phyloP scores from a whole-genome alignment of 2,888 invertebrate genomes.

The Clusia tigrina region DNA sequence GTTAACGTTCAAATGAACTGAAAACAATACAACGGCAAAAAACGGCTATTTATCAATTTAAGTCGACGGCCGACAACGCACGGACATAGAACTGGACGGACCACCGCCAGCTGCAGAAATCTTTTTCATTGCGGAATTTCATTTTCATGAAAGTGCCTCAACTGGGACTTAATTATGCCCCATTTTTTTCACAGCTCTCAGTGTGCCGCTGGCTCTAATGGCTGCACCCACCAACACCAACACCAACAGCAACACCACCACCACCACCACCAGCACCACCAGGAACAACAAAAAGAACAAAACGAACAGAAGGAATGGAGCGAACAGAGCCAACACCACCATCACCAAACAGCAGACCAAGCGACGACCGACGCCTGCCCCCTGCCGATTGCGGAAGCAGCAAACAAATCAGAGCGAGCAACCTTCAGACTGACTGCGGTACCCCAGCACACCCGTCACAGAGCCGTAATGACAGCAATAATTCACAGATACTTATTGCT shows the following conservation, averaged over 20 bases:
- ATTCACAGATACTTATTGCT: constrained; percentile 61
- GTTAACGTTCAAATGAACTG: too few species aligned
- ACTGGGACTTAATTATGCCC: constrained; percentile 29
- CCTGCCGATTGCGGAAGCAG: too few species aligned
- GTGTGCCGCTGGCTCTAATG: too few species aligned
- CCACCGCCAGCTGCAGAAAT: neutral
- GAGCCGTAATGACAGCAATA: constrained; percentile 51
- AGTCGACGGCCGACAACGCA: neutral
- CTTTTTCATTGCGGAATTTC: neutral
- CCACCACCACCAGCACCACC: constrained; percentile 14
- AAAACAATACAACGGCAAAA: too few species aligned
- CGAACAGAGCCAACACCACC: too few species aligned
- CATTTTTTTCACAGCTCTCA: constrained; percentile 21
- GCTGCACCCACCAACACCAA: neutral
- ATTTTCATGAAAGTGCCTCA: constrained; percentile 22
- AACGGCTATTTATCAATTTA: constrained; percentile 2
- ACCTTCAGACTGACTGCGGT: too few species aligned
- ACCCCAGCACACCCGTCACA: neutral
- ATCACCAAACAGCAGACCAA: too few species aligned
- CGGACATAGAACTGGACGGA: neutral
- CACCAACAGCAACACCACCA: too few species aligned
- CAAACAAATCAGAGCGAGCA: too few species aligned
- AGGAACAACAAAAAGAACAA: constrained; percentile 19
- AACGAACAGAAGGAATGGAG: too few species aligned
- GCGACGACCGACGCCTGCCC: too few species aligned